Conservation (phyloP, 1,140 invertebrate species). For the Tribolium castaneum region DNA sequence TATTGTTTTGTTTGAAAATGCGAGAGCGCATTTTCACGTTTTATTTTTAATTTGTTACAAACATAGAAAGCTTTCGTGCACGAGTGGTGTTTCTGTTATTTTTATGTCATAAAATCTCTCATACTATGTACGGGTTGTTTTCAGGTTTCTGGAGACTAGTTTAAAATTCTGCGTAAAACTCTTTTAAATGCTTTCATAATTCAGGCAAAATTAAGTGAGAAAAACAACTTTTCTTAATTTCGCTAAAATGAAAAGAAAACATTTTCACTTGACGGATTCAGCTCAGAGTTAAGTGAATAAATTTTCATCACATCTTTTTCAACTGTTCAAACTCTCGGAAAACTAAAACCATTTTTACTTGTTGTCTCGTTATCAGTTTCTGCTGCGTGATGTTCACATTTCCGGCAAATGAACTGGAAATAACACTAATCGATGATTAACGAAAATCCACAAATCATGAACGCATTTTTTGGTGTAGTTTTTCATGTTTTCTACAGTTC, state of each 20-base stretch:
- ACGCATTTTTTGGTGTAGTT: no score
- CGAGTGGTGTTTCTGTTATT: not conserved
- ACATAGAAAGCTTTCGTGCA: not conserved
- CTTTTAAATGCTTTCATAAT: not conserved
- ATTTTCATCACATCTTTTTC: not conserved
- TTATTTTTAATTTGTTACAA: not conserved
- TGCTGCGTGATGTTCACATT: no score
- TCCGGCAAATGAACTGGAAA: no score
- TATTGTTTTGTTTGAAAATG: not conserved
- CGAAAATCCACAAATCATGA: no score
- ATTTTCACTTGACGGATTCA: not conserved
- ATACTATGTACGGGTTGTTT: not conserved
- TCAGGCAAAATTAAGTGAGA: not conserved
- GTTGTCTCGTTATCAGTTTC: no score
- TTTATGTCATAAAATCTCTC: not conserved
- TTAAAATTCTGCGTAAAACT: not conserved
- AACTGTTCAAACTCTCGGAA: no score
- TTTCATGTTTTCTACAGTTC: no score
- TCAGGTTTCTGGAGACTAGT: not conserved
- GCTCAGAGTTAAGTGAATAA: not conserved
- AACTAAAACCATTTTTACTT: no score
- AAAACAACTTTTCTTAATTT: constrained; percentile 1
- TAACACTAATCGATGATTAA: no score
- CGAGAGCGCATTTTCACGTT: not conserved
- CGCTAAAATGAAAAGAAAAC: not conserved